Conservation (phyloP, 2,888 invertebrate species). For the Volucella inanis region DNA sequence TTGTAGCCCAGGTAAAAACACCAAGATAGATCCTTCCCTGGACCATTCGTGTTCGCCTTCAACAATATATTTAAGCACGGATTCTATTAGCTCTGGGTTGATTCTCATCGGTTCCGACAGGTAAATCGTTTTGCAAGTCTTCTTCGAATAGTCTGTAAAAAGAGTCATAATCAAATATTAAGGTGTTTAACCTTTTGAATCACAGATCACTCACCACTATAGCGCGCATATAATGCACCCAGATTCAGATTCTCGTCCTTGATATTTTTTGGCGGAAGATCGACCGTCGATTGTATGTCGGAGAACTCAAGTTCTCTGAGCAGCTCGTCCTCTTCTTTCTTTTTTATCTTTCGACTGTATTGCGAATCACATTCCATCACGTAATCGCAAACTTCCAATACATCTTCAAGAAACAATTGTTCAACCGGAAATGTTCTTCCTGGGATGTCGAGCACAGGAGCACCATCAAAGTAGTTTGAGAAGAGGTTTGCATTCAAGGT, state of each 20-base stretch:
- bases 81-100: constrained; percentile 90
- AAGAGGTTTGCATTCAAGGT: constrained; percentile 94
- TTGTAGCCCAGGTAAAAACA: constrained; percentile 91
- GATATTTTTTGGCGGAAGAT: constrained; percentile 86
- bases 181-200: not conserved
- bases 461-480: constrained; percentile 90
- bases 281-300: constrained; percentile 85
- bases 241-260: constrained; percentile 89
- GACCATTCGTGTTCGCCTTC: constrained; percentile 86
- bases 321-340: constrained; percentile 85
- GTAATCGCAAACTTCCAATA: constrained; percentile 87
- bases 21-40: constrained; percentile 88
- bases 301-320: constrained; percentile 87
- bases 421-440: constrained; percentile 93
- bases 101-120: constrained; percentile 91
- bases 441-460: constrained; percentile 91
- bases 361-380: constrained; percentile 86
- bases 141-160: constrained; percentile 84
- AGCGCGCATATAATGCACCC: constrained; percentile 87
- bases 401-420: constrained; percentile 91
- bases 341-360: constrained; percentile 85
- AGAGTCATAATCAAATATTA: not conserved
- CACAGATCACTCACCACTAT: constrained; percentile 83
- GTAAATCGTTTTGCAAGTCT: constrained; percentile 89
- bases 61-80: constrained; percentile 88